These are phyloP conservation scores for Phrynocephalus forsythii DNA, from an alignment of 2,797 vertebrate species.

Conservation along the genomic window DNA sequence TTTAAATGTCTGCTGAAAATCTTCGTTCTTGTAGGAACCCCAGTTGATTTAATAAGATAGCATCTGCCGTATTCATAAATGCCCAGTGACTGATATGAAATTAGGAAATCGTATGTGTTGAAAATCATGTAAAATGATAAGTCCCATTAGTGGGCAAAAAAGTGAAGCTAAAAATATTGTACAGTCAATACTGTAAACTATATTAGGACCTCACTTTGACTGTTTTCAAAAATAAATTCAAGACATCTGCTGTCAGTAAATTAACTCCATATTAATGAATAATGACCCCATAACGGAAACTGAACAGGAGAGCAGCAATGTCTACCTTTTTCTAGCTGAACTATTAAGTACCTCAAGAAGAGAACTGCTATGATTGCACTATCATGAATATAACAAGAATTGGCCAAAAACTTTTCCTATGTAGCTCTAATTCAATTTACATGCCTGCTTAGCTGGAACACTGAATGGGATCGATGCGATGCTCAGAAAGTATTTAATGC, in stretches of 20 bases:
- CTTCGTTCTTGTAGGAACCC: conserved; percentile 73
- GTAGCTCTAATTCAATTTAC: conserved; percentile 4
- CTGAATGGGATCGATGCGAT: conserved; percentile 1
- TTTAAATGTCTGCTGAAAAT: conserved; percentile 58
- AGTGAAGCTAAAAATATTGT: conserved; percentile 68
- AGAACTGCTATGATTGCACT: conserved; percentile 39
- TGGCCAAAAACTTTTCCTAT: conserved; percentile 15
- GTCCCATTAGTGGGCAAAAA: conserved; percentile 73
- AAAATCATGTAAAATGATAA: conserved; percentile 71
- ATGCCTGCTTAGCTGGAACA: not conserved
- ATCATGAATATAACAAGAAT: conserved; percentile 43
- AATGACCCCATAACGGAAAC: conserved; percentile 59
- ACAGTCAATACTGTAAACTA: conserved; percentile 57
- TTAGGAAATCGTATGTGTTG: conserved; percentile 56
- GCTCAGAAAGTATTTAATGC: conserved; percentile 54
- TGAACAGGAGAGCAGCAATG: conserved; percentile 7
- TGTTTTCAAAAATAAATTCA: conserved; percentile 53
- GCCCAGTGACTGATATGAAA: conserved; percentile 62
- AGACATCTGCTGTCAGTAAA: conserved; percentile 27
- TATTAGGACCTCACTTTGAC: conserved; percentile 63
- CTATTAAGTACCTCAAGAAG: conserved; percentile 80
- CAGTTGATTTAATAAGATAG: conserved; percentile 71
- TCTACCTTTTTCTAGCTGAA: conserved; percentile 71
- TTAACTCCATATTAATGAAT: conserved; percentile 7
- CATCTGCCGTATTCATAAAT: conserved; percentile 64